These are phyloP conservation scores for Drosophila melanica DNA, from an alignment of 1,140 invertebrate species.

Conservation along the genomic window DNA sequence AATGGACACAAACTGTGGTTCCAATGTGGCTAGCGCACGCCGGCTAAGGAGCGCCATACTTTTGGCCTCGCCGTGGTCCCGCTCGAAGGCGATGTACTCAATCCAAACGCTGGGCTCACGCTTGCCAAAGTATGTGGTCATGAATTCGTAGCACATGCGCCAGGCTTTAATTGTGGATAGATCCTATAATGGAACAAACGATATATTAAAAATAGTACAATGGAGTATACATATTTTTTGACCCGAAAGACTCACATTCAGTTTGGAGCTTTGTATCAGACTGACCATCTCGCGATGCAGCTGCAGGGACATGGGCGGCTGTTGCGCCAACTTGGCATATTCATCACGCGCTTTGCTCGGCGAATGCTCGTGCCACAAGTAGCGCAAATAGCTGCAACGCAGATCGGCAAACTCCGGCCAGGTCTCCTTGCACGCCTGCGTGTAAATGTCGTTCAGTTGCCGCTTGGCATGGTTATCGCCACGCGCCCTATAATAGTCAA, in stretches of 20 bases:
- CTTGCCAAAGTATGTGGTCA: constrained; percentile 71
- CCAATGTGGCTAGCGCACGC: constrained; percentile 62
- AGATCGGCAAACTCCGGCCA: constrained; percentile 61
- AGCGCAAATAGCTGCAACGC: constrained; percentile 67
- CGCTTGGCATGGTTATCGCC: constrained; percentile 38
- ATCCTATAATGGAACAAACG: constrained; percentile 28
- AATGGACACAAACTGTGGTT: constrained; percentile 52
- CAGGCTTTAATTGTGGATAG: constrained; percentile 49
- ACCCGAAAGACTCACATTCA: constrained; percentile 14
- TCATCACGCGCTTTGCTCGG: constrained; percentile 60
- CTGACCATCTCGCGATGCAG: constrained; percentile 72
- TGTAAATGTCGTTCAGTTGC: constrained; percentile 62
- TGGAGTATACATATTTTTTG: too few relatives aligned
- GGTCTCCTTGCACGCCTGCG: constrained; percentile 57
- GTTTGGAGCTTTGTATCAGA: constrained; percentile 54
- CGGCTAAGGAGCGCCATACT: constrained; percentile 56
- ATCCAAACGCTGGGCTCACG: constrained; percentile 69
- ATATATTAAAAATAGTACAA: background rate
- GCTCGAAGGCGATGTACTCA: constrained; percentile 75
- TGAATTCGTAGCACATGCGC: constrained; percentile 74
- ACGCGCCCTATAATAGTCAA: constrained; percentile 63
- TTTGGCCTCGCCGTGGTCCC: constrained; percentile 72
- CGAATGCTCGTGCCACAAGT: constrained; percentile 66
- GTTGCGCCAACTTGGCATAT: constrained; percentile 62
- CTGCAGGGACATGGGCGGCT: constrained; percentile 68